These are phyloP conservation scores for Magallana nippona DNA, from an alignment of 2,888 invertebrate species.

Conservation along the genomic window DNA sequence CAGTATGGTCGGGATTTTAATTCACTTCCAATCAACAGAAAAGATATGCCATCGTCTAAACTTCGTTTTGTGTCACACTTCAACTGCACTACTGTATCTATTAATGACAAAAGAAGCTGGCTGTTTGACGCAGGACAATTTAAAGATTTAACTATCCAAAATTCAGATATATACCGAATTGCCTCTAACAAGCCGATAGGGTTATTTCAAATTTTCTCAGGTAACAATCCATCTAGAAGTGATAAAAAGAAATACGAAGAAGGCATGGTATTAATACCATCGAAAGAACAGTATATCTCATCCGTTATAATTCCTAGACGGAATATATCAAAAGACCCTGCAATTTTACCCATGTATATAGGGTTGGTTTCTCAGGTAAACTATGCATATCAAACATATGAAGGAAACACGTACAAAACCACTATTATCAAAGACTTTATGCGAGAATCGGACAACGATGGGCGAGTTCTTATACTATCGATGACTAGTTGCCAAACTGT, in stretches of 20 bases:
- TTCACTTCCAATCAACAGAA: not conserved
- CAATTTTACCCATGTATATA: not conserved
- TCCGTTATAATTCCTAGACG: not conserved
- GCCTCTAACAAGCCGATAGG: not conserved
- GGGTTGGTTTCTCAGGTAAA: not conserved
- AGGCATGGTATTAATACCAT: not conserved
- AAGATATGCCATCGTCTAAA: not conserved
- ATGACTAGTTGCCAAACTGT: not conserved
- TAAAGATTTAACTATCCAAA: not conserved
- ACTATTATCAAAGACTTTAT: not conserved
- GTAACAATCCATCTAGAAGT: not conserved
- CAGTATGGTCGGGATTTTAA: not conserved
- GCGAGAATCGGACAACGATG: not conserved
- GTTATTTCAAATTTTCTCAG: constrained; percentile 6
- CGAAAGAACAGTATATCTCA: not conserved
- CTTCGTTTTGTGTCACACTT: not conserved
- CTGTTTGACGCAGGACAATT: not conserved
- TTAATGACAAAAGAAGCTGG: not conserved
- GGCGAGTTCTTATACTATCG: not conserved
- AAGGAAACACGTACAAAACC: not conserved
- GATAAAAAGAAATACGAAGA: not conserved
- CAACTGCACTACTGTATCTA: not conserved
- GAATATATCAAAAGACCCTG: not conserved
- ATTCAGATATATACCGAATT: not conserved
- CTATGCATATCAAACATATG: not conserved